Conservation (phyloP, 53 echinoderm and acorn worm species). For the Henricia sp. region DNA sequence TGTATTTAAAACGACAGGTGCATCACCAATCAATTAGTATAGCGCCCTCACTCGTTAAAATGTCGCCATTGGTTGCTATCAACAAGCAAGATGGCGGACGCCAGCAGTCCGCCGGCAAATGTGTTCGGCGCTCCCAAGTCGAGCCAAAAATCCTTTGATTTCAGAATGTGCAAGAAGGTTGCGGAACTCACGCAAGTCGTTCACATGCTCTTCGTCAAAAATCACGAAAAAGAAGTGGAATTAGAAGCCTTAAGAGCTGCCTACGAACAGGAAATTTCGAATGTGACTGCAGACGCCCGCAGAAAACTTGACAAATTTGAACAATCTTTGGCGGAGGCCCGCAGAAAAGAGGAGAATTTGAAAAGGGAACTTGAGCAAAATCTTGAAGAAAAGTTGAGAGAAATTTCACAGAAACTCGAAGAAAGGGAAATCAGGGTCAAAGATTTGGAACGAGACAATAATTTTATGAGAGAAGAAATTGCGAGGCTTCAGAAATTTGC, state of each 20-base stretch:
- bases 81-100: slow-evolving; percentile 56
- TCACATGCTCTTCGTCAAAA: slow-evolving; percentile 94
- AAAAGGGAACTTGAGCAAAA: slow-evolving; percentile 31
- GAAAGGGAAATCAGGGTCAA: slow-evolving; percentile 24
- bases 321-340: slow-evolving; percentile 56
- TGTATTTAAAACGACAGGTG: no score
- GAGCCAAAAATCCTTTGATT: slow-evolving; percentile 79
- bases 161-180: slow-evolving; percentile 95
- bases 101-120: slow-evolving; percentile 15
- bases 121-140: slow-evolving; percentile 11
- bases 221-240: slow-evolving; percentile 92
- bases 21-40: slow-evolving; percentile 40
- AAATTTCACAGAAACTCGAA: slow-evolving; percentile 32
- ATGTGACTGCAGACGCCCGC: slow-evolving; percentile 75
- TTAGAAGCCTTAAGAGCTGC: slow-evolving; percentile 74
- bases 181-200: slow-evolving; percentile 96
- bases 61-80: slow-evolving; percentile 25
- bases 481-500: slow-evolving; percentile 27
- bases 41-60: slow-evolving; percentile 36
- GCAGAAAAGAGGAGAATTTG: slow-evolving; percentile 54
- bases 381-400: slow-evolving; percentile 55
- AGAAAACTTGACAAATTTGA: slow-evolving; percentile 60
- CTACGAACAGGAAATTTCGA: slow-evolving; percentile 83
- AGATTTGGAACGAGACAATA: slow-evolving; percentile 49
- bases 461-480: slow-evolving; percentile 46